A percentile compares a stretch with the other conserved stretches of the same genome.
Conservation (phyloP, 2,888 invertebrate genomes). For the Lithophane ornitopus region DNA sequence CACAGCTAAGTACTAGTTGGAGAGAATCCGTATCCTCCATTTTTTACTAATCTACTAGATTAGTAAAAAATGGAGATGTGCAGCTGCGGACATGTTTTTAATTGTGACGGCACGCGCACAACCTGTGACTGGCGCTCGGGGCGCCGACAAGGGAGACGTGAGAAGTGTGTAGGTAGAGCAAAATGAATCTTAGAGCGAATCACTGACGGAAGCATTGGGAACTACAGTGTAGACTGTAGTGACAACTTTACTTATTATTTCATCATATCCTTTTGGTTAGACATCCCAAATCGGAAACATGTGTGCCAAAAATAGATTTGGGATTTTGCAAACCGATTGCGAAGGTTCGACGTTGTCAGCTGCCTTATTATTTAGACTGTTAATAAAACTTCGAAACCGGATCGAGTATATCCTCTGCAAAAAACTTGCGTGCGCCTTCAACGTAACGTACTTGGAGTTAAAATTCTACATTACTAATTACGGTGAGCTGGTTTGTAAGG, state of each 20-base stretch:
- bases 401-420: constrained; percentile 47
- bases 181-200: constrained; percentile 41
- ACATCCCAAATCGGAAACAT: constrained; percentile 7
- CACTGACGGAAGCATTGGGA: background rate
- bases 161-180: background rate
- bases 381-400: constrained; percentile 58
- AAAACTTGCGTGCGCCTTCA: constrained; percentile 31
- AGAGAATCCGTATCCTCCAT: constrained; percentile 64
- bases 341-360: background rate
- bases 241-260: background rate
- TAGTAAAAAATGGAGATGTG: constrained; percentile 64
- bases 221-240: background rate
- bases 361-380: constrained; percentile 3
- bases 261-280: constrained; percentile 13
- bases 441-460: constrained; percentile 52
- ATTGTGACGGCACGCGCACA: constrained; percentile 74
- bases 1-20: constrained; percentile 45
- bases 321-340: constrained; percentile 17
- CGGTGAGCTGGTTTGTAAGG: constrained; percentile 64
- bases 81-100: constrained; percentile 74
- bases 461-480: constrained; percentile 67
- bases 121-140: constrained; percentile 56
- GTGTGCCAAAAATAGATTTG: constrained; percentile 21
- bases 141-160: constrained; percentile 1
- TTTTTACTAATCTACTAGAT: too few species aligned